Percentiles rank a stretch among this genome's conserved stretches.
phyloP scores from a whole-genome alignment of 1,140 invertebrate genomes.

The Leptinotarsa lineolata region DNA sequence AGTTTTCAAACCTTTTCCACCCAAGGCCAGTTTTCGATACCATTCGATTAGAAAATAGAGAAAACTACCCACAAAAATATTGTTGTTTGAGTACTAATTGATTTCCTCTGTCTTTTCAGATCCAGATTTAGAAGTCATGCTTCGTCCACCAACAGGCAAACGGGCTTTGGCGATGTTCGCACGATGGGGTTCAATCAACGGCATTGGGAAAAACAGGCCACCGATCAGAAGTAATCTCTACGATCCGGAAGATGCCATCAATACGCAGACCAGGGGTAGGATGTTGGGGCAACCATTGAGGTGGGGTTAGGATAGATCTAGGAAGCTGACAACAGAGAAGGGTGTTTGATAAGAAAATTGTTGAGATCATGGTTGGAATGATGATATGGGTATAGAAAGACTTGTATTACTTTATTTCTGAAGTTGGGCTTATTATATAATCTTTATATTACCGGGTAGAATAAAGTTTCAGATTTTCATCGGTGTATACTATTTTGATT shows the following conservation, averaged over 20 bases:
- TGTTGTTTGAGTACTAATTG: too few species aligned
- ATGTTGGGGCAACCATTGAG: constrained; percentile 47
- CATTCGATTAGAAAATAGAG: too few species aligned
- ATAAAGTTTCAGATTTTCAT: too few species aligned
- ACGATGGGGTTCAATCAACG: constrained; percentile 47
- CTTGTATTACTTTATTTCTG: too few species aligned
- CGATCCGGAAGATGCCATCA: constrained; percentile 32
- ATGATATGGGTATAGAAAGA: too few species aligned
- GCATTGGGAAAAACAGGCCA: constrained; percentile 47
- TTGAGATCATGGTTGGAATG: constrained; percentile 12
- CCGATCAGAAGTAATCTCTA: constrained; percentile 44
- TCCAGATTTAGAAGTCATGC: background rate
- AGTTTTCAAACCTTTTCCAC: too few species aligned
- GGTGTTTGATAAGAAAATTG: background rate
- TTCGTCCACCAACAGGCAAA: constrained; percentile 37
- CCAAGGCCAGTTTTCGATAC: too few species aligned
- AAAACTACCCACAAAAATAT: too few species aligned
- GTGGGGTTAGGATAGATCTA: constrained; percentile 43
- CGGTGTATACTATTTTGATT: too few species aligned
- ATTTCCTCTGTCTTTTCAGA: background rate
- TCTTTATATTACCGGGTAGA: too few species aligned
- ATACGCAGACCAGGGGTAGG: constrained; percentile 36
- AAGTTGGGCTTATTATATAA: too few species aligned
- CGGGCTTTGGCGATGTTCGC: constrained; percentile 49
- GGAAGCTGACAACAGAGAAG: background rate